phyloP scores from a whole-genome alignment of 2,113 vertebrate genomes.

The Lepisosteus oculatus region DNA sequence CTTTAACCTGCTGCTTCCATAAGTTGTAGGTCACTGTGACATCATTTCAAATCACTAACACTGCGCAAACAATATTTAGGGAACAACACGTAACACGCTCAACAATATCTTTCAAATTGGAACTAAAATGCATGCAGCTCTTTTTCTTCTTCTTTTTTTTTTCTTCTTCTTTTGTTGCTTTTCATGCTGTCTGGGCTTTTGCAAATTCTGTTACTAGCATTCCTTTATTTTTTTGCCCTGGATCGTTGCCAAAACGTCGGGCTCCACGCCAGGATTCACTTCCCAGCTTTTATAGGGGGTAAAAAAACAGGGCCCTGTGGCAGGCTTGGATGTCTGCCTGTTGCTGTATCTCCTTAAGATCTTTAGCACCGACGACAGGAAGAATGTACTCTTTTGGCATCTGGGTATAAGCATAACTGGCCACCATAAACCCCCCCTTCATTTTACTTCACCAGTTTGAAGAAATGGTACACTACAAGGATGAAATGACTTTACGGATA shows the following conservation, averaged over 20 bases:
- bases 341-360: conserved; percentile 18
- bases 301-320: background rate
- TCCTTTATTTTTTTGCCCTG: conserved; percentile 40
- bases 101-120: conserved; percentile 18
- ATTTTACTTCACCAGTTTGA: background rate
- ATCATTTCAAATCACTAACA: conserved; percentile 41
- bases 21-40: conserved; percentile 45
- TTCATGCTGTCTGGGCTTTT: conserved; percentile 28
- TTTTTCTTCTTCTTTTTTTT: conserved; percentile 24
- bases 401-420: background rate
- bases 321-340: conserved; percentile 15
- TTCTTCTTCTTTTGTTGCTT: conserved; percentile 32
- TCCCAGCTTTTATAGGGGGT: conserved; percentile 62
- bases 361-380: conserved; percentile 6
- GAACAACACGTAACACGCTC: conserved; percentile 28
- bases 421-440: background rate
- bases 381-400: conserved; percentile 7
- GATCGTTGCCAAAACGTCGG: conserved; percentile 49
- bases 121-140: conserved; percentile 23
- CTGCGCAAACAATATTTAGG: conserved; percentile 48
- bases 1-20: conserved; percentile 42
- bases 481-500: too few species aligned
- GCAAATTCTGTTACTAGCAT: conserved; percentile 44
- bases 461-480: background rate
- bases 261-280: conserved; percentile 62